Conservation (phyloP, 2,113 vertebrate genomes). For the Mugil cephalus region DNA sequence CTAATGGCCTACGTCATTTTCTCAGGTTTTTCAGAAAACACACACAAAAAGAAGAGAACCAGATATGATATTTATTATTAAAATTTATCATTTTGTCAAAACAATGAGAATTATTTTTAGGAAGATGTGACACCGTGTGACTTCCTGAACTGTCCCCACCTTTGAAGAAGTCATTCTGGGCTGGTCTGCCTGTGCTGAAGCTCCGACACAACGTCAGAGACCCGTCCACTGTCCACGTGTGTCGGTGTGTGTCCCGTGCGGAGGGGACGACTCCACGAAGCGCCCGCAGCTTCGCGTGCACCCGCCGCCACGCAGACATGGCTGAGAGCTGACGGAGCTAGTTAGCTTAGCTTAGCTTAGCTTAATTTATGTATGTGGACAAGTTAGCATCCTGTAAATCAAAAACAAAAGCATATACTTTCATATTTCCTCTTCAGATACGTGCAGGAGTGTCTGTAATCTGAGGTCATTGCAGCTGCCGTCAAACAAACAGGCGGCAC, state of each 20-base stretch:
- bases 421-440: rapidly evolving
- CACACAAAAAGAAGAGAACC: too few relatives aligned
- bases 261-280: not conserved
- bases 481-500: not conserved
- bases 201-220: not conserved
- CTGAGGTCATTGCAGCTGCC: not conserved
- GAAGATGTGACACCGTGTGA: too few relatives aligned
- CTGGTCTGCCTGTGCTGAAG: slow-evolving; percentile 49
- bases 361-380: too few relatives aligned
- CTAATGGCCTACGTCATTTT: too few relatives aligned
- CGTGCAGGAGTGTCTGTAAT: rapidly evolving
- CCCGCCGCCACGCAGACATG: slow-evolving; percentile 52
- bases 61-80: too few relatives aligned
- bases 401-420: not conserved
- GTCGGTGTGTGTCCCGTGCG: not conserved
- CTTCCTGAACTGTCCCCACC: slow-evolving; percentile 57
- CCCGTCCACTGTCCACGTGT: not conserved
- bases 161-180: slow-evolving; percentile 70
- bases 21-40: too few relatives aligned
- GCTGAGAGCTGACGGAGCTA: not conserved
- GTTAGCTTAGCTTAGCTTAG: not conserved
- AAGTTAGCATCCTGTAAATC: not conserved
- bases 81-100: too few relatives aligned
- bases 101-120: too few relatives aligned
- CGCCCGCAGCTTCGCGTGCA: slow-evolving; percentile 5